Conservation (phyloP, 2,113 vertebrate species). For the Carlito syrichta region DNA sequence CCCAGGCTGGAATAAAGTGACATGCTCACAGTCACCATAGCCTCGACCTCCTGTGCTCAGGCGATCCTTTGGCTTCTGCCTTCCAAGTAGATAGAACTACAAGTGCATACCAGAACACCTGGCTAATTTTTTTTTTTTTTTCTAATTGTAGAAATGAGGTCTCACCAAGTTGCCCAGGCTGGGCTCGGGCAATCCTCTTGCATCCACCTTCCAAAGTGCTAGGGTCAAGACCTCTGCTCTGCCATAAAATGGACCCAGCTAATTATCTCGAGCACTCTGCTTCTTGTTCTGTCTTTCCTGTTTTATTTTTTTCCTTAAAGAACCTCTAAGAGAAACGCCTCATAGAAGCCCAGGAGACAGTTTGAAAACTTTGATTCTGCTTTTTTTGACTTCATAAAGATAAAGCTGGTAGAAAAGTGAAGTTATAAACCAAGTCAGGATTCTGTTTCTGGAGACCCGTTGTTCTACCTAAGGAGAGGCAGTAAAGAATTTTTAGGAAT, state of each 20-base stretch:
- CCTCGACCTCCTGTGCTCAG: background rate
- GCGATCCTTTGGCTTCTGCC: background rate
- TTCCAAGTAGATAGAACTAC: background rate
- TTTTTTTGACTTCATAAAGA: slow-evolving; percentile 18
- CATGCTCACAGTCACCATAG: background rate
- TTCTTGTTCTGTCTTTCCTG: background rate
- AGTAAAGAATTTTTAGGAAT: background rate
- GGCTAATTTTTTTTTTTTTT: no score
- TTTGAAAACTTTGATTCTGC: background rate
- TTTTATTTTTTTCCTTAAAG: background rate
- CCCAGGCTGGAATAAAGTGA: background rate
- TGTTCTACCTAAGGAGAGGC: background rate
- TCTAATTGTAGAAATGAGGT: no score
- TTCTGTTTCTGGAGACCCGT: background rate
- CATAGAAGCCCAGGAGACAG: background rate
- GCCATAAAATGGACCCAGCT: no score
- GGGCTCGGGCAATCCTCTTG: no score
- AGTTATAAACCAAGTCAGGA: background rate
- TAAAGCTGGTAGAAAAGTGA: background rate
- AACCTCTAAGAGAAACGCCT: background rate
- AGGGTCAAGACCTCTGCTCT: no score
- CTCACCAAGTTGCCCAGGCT: no score
- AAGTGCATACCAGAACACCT: no score
- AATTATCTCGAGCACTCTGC: no score
- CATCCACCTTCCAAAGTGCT: no score